Percentiles rank a stretch among this genome's conserved stretches.
phyloP scores from a whole-genome alignment of 2,888 invertebrate species.

The Encarsia formosa region DNA sequence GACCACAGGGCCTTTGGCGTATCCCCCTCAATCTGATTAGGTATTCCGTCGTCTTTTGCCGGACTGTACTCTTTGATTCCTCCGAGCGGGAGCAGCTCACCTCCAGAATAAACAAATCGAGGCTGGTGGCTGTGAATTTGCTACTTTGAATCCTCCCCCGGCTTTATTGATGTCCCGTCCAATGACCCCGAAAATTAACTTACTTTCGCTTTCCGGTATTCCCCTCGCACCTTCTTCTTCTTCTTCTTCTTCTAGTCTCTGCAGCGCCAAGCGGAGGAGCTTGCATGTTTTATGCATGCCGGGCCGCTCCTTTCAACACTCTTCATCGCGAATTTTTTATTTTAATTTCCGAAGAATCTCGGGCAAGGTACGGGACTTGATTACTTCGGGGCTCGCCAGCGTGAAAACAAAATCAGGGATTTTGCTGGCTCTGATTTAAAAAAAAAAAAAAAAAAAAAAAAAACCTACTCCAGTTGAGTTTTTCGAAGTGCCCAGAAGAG shows the following conservation, averaged over 20 bases:
- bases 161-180: slow-evolving; percentile 11
- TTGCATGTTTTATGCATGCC: background rate
- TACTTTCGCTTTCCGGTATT: background rate
- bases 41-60: slow-evolving; percentile 25
- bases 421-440: too few species aligned
- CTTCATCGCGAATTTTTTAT: background rate
- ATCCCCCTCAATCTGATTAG: slow-evolving; percentile 18
- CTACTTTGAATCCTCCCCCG: background rate
- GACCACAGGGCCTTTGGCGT: slow-evolving; percentile 7
- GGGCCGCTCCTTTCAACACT: background rate
- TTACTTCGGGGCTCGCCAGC: too few species aligned
- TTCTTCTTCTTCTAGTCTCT: background rate
- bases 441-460: too few species aligned
- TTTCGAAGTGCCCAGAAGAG: too few species aligned
- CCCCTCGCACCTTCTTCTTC: background rate
- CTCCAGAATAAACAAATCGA: slow-evolving; percentile 13
- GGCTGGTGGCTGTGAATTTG: background rate
- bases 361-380: too few species aligned
- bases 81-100: background rate
- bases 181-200: slow-evolving; percentile 24
- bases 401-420: too few species aligned
- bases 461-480: too few species aligned
- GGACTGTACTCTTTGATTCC: too few species aligned
- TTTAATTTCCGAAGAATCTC: background rate
- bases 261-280: background rate